Percentiles rank a stretch among this genome's conserved stretches.
These are phyloP conservation scores for Linhomoeus sp. DNA, from an alignment of 2,888 invertebrate species.

Conservation along the genomic window DNA sequence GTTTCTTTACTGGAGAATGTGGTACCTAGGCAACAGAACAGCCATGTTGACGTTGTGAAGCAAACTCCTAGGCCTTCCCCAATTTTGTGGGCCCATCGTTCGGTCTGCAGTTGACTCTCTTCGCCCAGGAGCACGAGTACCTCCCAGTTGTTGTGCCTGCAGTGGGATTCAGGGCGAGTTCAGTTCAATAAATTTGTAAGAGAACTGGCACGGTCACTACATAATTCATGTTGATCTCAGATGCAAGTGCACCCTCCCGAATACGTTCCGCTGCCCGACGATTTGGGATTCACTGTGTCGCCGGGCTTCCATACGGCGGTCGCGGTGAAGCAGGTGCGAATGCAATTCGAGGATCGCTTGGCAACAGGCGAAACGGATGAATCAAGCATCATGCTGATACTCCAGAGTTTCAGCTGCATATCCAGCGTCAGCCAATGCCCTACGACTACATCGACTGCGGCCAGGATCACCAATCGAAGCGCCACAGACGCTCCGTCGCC, in stretches of 20 bases:
- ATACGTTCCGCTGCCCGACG: slow-evolving; percentile 5
- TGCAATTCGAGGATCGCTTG: too few species aligned
- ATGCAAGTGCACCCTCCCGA: slow-evolving; percentile 3
- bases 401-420: background rate
- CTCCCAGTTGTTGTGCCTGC: background rate
- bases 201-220: background rate
- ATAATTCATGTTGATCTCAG: background rate
- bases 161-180: background rate
- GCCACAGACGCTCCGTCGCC: too few species aligned
- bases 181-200: background rate
- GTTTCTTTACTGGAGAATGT: too few species aligned
- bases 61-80: background rate
- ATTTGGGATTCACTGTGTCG: slow-evolving; percentile 4
- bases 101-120: background rate
- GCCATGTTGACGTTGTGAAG: background rate
- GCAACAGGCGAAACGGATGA: too few species aligned
- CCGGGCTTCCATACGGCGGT: slow-evolving; percentile 3
- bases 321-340: background rate
- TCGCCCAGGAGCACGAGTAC: background rate
- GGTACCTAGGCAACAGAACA: too few species aligned
- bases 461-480: background rate
- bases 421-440: slow-evolving; percentile 4
- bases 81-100: background rate
- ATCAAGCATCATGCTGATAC: too few species aligned
- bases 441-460: slow-evolving; percentile 5